A percentile compares a stretch with the other conserved stretches of the same genome.
phyloP scores from a whole-genome alignment of 2,113 vertebrate genomes.

The Zosterops borbonicus region DNA sequence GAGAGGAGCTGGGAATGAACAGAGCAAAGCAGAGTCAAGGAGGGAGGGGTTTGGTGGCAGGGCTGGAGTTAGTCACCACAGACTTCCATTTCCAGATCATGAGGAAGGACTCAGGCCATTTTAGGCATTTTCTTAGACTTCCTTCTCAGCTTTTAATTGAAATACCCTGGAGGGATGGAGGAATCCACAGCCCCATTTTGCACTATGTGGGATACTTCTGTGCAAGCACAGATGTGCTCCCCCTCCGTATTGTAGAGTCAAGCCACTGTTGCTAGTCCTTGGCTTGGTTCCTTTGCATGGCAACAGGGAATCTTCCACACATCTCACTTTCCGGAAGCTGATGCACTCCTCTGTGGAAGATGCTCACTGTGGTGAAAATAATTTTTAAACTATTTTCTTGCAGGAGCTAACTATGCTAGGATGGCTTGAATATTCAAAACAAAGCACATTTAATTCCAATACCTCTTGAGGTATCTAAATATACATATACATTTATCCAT shows the following conservation, averaged over 20 bases:
- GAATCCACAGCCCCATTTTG: neutral
- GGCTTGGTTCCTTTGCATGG: accelerated
- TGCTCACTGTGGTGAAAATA: neutral
- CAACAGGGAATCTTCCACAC: neutral
- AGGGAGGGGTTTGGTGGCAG: slow-evolving; percentile 56
- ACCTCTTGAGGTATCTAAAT: neutral
- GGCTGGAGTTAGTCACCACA: slow-evolving; percentile 30
- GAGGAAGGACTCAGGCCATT: slow-evolving; percentile 56
- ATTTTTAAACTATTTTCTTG: neutral
- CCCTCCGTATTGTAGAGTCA: accelerated
- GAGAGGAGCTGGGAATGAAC: slow-evolving; percentile 9
- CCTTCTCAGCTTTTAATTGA: neutral
- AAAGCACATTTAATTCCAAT: neutral
- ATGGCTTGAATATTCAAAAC: neutral
- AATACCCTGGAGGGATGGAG: slow-evolving; percentile 12
- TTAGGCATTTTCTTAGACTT: slow-evolving; percentile 59
- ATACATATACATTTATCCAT: neutral
- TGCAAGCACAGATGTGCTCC: neutral
- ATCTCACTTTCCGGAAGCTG: neutral
- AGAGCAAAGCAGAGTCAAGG: neutral
- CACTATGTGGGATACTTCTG: neutral
- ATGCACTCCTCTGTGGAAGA: neutral
- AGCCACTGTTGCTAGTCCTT: neutral
- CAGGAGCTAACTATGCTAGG: neutral
- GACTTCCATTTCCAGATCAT: slow-evolving; percentile 44